phyloP scores from a whole-genome alignment of 2,888 invertebrate genomes.

The Oligia latruncula region DNA sequence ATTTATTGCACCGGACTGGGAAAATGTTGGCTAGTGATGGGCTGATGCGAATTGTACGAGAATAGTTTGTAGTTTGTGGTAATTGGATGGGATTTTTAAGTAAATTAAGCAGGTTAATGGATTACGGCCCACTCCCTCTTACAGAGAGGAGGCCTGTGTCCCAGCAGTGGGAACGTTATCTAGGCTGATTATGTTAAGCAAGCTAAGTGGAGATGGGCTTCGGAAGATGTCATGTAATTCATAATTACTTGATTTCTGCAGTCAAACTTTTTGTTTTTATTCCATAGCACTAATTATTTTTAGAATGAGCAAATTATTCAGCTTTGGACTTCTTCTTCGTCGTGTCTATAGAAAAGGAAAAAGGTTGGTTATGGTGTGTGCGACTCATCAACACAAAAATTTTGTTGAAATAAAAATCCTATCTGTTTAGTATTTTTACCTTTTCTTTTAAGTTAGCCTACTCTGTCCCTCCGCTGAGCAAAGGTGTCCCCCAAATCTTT shows the following conservation, averaged over 20 bases:
- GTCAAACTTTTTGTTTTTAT: neutral
- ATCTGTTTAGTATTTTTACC: neutral
- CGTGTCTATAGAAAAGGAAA: neutral
- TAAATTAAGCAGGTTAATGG: neutral
- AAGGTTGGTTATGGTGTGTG: neutral
- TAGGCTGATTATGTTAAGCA: neutral
- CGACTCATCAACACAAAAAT: neutral
- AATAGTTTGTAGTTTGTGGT: constrained; percentile 22
- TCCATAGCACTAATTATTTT: neutral
- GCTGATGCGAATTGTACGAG: constrained; percentile 27
- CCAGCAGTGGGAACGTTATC: neutral
- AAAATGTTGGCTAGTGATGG: constrained; percentile 60
- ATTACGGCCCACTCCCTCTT: neutral
- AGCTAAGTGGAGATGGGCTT: neutral
- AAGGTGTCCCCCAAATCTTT: neutral
- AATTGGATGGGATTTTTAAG: constrained; percentile 27
- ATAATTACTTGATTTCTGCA: neutral
- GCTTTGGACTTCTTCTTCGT: neutral
- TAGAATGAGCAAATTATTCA: neutral
- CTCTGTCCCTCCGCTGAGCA: neutral
- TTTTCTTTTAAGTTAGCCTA: neutral
- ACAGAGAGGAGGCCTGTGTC: neutral
- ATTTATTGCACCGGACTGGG: constrained; percentile 62
- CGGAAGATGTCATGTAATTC: neutral
- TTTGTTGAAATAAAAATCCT: neutral